Evolutionary conservation across 2,888 invertebrate species (phyloP).

Genomic region (Aleiodes alternator): DNA sequence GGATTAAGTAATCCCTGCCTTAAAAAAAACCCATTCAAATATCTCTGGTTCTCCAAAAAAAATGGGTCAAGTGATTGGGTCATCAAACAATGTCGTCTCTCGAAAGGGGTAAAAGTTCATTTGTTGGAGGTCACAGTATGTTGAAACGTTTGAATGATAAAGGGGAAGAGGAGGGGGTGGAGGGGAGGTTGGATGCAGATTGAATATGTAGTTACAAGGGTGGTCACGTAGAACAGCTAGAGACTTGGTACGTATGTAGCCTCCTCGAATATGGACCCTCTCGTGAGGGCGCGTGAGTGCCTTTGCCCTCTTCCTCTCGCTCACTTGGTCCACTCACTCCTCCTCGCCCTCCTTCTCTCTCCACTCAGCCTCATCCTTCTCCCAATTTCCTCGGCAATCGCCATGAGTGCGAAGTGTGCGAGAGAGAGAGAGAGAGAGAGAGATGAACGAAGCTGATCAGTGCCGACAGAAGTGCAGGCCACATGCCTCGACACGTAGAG

Average conservation of each 20-base stretch:
- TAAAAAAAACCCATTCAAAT: neutral
- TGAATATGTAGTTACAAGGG: slow-evolving; percentile 60
- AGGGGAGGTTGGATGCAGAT: slow-evolving; percentile 44
- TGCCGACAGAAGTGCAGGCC: slow-evolving; percentile 54
- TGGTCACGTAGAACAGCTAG: slow-evolving; percentile 60
- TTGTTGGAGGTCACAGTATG: slow-evolving; percentile 22
- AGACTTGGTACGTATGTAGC: slow-evolving; percentile 56
- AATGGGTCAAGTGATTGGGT: slow-evolving; percentile 13
- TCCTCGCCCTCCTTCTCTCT: neutral
- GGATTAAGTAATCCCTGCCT: too few relatives aligned
- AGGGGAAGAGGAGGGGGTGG: neutral
- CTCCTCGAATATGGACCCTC: slow-evolving; percentile 56
- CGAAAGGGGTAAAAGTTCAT: slow-evolving; percentile 26
- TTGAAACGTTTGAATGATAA: slow-evolving; percentile 7
- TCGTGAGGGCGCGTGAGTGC: slow-evolving; percentile 45
- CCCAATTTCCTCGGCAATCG: slow-evolving; percentile 49
- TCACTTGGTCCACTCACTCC: neutral
- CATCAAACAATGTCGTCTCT: slow-evolving; percentile 16
- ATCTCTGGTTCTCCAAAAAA: neutral
- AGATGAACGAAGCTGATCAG: slow-evolving; percentile 62
- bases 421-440: slow-evolving; percentile 36
- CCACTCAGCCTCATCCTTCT: slow-evolving; percentile 33
- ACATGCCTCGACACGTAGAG: slow-evolving; percentile 67
- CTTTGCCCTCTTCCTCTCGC: slow-evolving; percentile 33
- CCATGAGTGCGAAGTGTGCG: slow-evolving; percentile 48